Percentiles rank a stretch among this genome's conserved stretches.
These are phyloP conservation scores for Cyprinodon tularosa DNA, from an alignment of 2,113 vertebrate genomes.

Conservation along the genomic window DNA sequence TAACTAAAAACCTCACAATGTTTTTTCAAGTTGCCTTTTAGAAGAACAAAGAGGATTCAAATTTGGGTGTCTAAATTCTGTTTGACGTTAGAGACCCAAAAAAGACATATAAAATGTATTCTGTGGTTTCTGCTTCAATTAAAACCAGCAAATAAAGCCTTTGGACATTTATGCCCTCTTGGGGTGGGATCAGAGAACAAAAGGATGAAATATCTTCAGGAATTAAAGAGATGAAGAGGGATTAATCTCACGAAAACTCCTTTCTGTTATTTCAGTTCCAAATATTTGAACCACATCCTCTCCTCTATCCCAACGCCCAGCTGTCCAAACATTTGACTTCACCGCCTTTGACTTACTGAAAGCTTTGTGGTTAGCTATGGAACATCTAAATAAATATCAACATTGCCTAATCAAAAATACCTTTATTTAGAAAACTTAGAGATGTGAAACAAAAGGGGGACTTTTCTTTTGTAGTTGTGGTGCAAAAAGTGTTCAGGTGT, in stretches of 20 bases:
- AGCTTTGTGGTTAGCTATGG: not conserved
- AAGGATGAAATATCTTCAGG: conserved; percentile 27
- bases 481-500: not conserved
- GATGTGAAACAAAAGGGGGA: not conserved
- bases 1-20: conserved; percentile 7
- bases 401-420: conserved; percentile 29
- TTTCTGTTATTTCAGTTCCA: conserved; percentile 51
- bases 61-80: conserved; percentile 13
- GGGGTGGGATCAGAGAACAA: conserved; percentile 7
- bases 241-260: conserved; percentile 24
- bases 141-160: conserved; percentile 36
- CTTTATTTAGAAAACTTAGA: not conserved
- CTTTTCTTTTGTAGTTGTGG: not conserved
- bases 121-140: conserved; percentile 6
- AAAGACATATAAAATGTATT: conserved; percentile 40
- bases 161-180: conserved; percentile 10
- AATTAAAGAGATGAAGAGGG: conserved; percentile 38
- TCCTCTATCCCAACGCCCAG: conserved; percentile 33
- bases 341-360: conserved; percentile 10
- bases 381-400: conserved; percentile 36
- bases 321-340: conserved; percentile 71
- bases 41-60: conserved; percentile 23
- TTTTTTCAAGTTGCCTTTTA: conserved; percentile 14
- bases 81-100: conserved; percentile 54
- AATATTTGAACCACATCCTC: conserved; percentile 53